Percentiles rank a stretch among this genome's conserved stretches.
phyloP scores from a whole-genome alignment of 2,113 vertebrate genomes.

The Toxotes chatareus region DNA sequence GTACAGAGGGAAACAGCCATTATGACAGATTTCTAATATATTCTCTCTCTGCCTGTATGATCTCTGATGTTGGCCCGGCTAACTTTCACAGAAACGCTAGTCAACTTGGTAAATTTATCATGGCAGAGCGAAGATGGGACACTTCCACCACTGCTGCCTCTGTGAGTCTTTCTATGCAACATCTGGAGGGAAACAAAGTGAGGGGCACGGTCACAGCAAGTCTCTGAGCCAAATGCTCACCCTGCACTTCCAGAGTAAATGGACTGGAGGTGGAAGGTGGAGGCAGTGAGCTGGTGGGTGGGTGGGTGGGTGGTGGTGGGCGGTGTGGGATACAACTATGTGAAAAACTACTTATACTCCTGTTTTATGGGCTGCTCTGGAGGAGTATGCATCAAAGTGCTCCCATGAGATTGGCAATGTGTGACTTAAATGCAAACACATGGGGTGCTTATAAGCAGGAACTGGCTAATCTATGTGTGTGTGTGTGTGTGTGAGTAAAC shows the following conservation, averaged over 20 bases:
- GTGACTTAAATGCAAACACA: constrained; percentile 87
- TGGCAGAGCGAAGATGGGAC: background rate
- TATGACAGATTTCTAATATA: background rate
- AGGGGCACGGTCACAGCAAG: constrained; percentile 13
- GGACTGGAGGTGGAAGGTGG: constrained; percentile 63
- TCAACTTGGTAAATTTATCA: background rate
- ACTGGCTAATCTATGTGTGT: constrained; percentile 76
- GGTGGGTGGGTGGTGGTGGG: constrained; percentile 30
- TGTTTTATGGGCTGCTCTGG: constrained; percentile 84
- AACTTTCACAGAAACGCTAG: background rate
- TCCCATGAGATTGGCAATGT: constrained; percentile 82
- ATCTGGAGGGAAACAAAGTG: constrained; percentile 51
- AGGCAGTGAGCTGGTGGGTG: constrained; percentile 44
- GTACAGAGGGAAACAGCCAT: background rate
- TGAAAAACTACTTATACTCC: constrained; percentile 79
- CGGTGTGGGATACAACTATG: constrained; percentile 76
- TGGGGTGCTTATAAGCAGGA: constrained; percentile 83
- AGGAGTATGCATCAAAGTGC: constrained; percentile 82
- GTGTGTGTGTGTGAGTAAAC: constrained; percentile 33
- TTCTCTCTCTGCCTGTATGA: background rate
- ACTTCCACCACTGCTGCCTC: background rate
- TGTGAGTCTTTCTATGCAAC: constrained; percentile 14
- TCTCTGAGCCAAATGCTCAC: constrained; percentile 21
- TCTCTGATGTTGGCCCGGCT: background rate
- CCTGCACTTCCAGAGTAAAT: constrained; percentile 19